phyloP scores from a whole-genome alignment of 2,113 vertebrate genomes.

The Sialia sialis region DNA sequence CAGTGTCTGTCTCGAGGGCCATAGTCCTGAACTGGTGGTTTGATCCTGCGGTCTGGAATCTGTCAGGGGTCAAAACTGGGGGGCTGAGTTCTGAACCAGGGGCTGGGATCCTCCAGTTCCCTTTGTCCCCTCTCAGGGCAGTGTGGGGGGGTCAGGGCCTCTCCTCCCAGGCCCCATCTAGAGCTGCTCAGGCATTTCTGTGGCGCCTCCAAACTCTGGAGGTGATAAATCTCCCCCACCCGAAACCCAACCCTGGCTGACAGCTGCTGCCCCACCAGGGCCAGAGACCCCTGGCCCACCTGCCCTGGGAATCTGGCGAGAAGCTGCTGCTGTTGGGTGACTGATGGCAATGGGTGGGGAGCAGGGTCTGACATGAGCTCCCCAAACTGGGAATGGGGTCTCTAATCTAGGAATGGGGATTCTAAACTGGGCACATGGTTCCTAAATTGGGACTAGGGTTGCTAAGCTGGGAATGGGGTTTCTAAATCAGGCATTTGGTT shows the following conservation, averaged over 20 bases:
- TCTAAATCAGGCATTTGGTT: neutral
- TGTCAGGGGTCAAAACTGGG: neutral
- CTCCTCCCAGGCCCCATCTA: neutral
- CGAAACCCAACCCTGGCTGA: neutral
- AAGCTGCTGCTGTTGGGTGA: rapidly evolving
- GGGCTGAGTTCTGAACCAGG: too few species aligned
- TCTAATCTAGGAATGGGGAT: neutral
- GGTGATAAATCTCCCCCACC: neutral
- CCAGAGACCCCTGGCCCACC: neutral
- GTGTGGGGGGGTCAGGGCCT: too few species aligned
- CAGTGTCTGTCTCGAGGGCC: neutral
- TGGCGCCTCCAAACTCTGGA: neutral
- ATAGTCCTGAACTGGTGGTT: neutral
- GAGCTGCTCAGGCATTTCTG: neutral
- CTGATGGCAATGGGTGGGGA: rapidly evolving
- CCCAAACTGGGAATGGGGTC: too few species aligned
- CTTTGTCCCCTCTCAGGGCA: neutral
- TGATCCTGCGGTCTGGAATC: neutral
- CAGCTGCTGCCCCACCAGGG: neutral
- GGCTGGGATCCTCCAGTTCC: neutral
- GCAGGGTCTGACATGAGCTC: neutral
- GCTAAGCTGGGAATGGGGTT: neutral
- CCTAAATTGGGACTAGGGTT: rapidly evolving
- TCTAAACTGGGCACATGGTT: neutral
- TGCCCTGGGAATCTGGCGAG: neutral